Percentiles rank a stretch among this genome's conserved stretches.
Conservation (phyloP, 64 coral and sea anemone genomes). For the Exaiptasia diaphana region DNA sequence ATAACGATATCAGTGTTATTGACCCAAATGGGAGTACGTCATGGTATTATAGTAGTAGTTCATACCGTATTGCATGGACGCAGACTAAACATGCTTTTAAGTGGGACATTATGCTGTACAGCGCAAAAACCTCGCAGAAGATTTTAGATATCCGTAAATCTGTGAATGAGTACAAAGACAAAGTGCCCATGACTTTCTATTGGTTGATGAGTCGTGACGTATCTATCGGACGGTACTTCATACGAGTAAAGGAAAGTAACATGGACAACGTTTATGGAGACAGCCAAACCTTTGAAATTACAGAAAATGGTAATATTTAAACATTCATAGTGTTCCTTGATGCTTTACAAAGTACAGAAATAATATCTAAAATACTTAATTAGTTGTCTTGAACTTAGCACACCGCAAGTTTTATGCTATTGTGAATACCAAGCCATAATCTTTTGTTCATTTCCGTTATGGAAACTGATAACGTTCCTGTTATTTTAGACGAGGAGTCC, state of each 20-base stretch:
- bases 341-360: neutral
- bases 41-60: conserved; percentile 35
- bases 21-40: conserved; percentile 19
- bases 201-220: conserved; percentile 50
- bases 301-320: neutral
- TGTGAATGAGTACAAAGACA: conserved; percentile 67
- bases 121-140: conserved; percentile 3
- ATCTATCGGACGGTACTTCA: conserved; percentile 14
- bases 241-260: conserved; percentile 41
- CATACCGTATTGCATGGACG: conserved; percentile 62
- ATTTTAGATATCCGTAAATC: conserved; percentile 39
- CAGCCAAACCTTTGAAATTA: conserved; percentile 52
- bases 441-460: neutral
- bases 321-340: neutral
- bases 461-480: neutral
- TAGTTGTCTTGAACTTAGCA: neutral
- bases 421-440: neutral
- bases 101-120: conserved; percentile 66
- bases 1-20: conserved; percentile 32
- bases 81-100: conserved; percentile 55
- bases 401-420: neutral
- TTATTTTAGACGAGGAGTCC: no score
- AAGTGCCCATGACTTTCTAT: conserved; percentile 39
- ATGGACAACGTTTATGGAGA: neutral
- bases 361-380: no score